Evolutionary conservation across 2,797 vertebrate genomes (phyloP).

Genomic region (Euthynnus affinis): DNA sequence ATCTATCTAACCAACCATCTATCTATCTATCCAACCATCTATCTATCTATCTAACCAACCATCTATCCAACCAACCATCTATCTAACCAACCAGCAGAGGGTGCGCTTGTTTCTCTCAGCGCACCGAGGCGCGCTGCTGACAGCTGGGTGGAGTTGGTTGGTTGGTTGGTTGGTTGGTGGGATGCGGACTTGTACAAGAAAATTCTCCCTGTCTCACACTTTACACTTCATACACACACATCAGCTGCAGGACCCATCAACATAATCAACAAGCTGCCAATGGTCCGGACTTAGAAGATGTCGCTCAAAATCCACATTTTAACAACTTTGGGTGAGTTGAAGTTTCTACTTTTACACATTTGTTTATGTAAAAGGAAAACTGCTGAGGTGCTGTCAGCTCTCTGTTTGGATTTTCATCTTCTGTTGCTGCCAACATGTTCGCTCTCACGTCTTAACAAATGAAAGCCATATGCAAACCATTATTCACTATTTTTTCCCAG

Average conservation of each 20-base stretch:
- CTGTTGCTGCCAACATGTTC: conserved; percentile 11
- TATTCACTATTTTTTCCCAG: conserved; percentile 6
- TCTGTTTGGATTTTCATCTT: not conserved
- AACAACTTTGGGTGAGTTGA: conserved; percentile 80
- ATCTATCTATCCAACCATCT: no score
- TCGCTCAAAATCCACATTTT: conserved; percentile 65
- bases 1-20: no score
- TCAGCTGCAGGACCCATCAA: conserved; percentile 18
- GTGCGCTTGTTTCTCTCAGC: conserved; percentile 31
- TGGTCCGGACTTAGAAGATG: conserved; percentile 74
- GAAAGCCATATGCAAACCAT: conserved; percentile 59
- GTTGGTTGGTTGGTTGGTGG: conserved; percentile 40
- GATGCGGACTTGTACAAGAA: conserved; percentile 42
- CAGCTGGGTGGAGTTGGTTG: conserved; percentile 56
- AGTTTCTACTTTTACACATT: not conserved
- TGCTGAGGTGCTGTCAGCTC: not conserved
- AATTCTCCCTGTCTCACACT: conserved; percentile 42
- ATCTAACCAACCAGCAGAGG: conserved; percentile 48
- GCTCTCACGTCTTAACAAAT: conserved; percentile 45
- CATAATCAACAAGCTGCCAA: conserved; percentile 26
- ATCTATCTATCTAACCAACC: no score
- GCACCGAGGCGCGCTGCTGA: conserved; percentile 2
- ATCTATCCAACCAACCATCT: conserved; percentile 14
- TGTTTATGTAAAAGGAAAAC: not conserved
- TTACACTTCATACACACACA: conserved; percentile 22